Percentiles rank a stretch among this genome's conserved stretches.
Evolutionary conservation across 2,888 invertebrate species (phyloP).

Genomic region (Galeruca laticollis): DNA sequence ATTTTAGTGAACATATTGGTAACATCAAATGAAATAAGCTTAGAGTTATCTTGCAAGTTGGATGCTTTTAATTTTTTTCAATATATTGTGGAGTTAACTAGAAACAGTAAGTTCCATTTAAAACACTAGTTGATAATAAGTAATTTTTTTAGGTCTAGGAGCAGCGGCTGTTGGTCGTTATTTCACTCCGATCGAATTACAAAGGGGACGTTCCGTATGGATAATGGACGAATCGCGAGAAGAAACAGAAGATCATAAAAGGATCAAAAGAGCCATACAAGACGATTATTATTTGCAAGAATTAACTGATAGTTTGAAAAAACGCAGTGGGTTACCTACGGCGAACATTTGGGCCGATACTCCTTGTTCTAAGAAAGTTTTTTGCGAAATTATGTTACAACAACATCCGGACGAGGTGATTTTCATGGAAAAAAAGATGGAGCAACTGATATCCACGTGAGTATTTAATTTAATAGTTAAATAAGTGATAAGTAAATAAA

Average conservation of each 20-base stretch:
- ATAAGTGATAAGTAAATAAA: background rate
- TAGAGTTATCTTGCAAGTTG: too few species aligned
- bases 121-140: too few species aligned
- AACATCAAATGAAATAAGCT: too few species aligned
- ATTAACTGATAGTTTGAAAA: constrained; percentile 59
- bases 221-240: constrained; percentile 53
- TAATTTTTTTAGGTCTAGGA: constrained; percentile 70
- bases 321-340: constrained; percentile 56
- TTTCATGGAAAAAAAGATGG: constrained; percentile 86
- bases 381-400: constrained; percentile 80
- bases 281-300: constrained; percentile 64
- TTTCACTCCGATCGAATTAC: constrained; percentile 65
- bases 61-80: too few species aligned
- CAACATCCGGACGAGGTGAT: constrained; percentile 78
- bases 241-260: constrained; percentile 46
- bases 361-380: constrained; percentile 81
- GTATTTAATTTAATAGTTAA: constrained; percentile 62
- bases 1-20: too few species aligned
- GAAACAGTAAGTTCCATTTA: too few species aligned
- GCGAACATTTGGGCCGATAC: constrained; percentile 77
- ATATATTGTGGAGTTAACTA: too few species aligned
- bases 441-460: constrained; percentile 79
- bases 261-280: constrained; percentile 62
- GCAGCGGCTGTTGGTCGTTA: constrained; percentile 83
- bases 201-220: constrained; percentile 52